Evolutionary conservation across 2,888 invertebrate genomes (phyloP), one percentile per base, ranked within the genome.

Genomic region (Parapristionchus giblindavisi): DNA sequence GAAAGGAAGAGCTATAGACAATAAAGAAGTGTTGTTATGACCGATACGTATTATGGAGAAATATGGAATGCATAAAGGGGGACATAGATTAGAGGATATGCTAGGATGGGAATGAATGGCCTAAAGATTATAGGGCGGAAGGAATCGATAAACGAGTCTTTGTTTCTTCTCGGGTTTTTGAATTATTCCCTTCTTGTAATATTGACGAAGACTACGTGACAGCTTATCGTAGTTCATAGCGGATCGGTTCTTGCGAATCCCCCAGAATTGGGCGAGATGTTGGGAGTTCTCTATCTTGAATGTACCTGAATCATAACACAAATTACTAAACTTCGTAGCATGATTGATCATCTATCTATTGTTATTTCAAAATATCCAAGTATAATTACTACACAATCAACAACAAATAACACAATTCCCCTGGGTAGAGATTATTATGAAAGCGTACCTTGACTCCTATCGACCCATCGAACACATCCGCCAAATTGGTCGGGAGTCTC

Each of bases 171-270:
- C 96, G 0, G 98, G 98, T 90, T 99, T 99, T 92, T 96, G 96
- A 94, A 97, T 96, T 89, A 98, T 97, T 75, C 73, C 96, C 90
- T 98, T 99, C 90, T 98, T 97, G 92, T 99, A 99, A 91, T 97
- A 97, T 89, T 99, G 98, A 71, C 99, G 91, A 88, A 99, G 96
- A 84, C 96, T 97, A 75, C 99, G 92, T 80, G 96, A 96, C 66
- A 99, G 91, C 89, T 99, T 99, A 91, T 99, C 99, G 90, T 99
- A 99, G 91, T 99, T 99, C 98, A 99, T 99, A 38, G 96, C 96
- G 0, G 97, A 96, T 14, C 98, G 92, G 91, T 99, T 98, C 90
- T 99, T 99, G 81, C 98, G 92, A 87, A 94, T 93, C 78, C 99
- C 99, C 99, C 99, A 99, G 74, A 96, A 92, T 84, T 94, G 92